Conservation (phyloP, 2,888 invertebrate genomes). For the Pseudoips prasinana region DNA sequence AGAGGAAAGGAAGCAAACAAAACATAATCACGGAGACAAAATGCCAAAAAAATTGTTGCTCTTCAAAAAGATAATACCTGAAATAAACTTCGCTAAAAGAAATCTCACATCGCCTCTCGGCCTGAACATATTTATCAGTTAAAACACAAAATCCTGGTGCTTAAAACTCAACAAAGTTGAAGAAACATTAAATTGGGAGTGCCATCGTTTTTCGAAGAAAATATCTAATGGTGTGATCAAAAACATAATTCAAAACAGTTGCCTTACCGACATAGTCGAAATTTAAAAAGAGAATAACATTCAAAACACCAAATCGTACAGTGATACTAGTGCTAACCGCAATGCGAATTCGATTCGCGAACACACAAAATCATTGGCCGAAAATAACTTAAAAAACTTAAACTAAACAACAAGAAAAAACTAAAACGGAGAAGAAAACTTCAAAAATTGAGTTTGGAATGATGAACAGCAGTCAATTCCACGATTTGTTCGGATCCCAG, state of each 20-base stretch:
- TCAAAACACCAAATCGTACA: slow-evolving; percentile 42
- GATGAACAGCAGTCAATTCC: slow-evolving; percentile 76
- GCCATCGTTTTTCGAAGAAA: slow-evolving; percentile 68
- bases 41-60: slow-evolving; percentile 76
- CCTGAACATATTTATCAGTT: slow-evolving; percentile 74
- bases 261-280: slow-evolving; percentile 78
- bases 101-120: slow-evolving; percentile 70
- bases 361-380: slow-evolving; percentile 52
- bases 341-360: slow-evolving; percentile 73
- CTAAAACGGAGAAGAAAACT: slow-evolving; percentile 28
- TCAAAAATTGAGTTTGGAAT: slow-evolving; percentile 40
- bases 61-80: slow-evolving; percentile 77
- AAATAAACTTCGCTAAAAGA: slow-evolving; percentile 75
- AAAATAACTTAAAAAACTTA: slow-evolving; percentile 55
- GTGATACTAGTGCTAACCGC: slow-evolving; percentile 62
- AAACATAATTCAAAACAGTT: slow-evolving; percentile 42
- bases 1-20: slow-evolving; percentile 53
- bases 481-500: slow-evolving; percentile 75
- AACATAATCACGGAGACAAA: slow-evolving; percentile 73
- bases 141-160: slow-evolving; percentile 50
- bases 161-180: slow-evolving; percentile 67
- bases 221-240: slow-evolving; percentile 54
- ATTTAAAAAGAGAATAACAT: slow-evolving; percentile 35
- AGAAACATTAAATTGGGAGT: slow-evolving; percentile 46
- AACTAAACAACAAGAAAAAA: slow-evolving; percentile 18